These are phyloP conservation scores for Chanos chanos DNA, from an alignment of 2,797 vertebrate species.

Conservation along the genomic window DNA sequence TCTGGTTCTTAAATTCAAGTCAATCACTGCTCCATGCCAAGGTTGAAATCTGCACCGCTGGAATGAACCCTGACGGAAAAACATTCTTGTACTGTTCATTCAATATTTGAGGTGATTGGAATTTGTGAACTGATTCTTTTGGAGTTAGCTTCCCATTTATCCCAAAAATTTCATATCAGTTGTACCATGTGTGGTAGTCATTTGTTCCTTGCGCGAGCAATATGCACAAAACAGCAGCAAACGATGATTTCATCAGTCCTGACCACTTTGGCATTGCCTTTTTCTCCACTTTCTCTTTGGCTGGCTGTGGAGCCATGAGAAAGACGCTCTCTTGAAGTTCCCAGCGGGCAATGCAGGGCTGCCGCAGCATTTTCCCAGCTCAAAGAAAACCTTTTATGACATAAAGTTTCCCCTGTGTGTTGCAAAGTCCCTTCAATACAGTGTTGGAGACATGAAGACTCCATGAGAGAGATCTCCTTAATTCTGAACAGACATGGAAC, in stretches of 20 bases:
- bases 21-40: no score
- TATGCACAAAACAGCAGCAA: slow-evolving; percentile 55
- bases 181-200: neutral
- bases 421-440: slow-evolving; percentile 19
- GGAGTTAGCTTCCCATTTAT: no score
- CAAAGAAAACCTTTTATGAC: slow-evolving; percentile 14
- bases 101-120: no score
- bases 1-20: no score
- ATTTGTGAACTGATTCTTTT: no score
- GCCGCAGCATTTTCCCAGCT: slow-evolving; percentile 6
- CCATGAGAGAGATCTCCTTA: no score
- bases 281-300: slow-evolving; percentile 48
- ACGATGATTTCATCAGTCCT: slow-evolving; percentile 63
- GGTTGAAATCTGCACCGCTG: no score
- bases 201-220: slow-evolving; percentile 4
- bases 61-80: no score
- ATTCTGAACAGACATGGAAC: no score
- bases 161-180: no score
- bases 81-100: no score
- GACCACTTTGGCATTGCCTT: slow-evolving; percentile 45
- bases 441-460: no score
- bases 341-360: slow-evolving; percentile 47
- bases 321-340: slow-evolving; percentile 59
- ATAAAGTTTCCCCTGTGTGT: slow-evolving; percentile 25
- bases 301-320: slow-evolving; percentile 63